Base-by-base conservation (phyloP, 2,113 vertebrate genomes). In the Todiramphus saurophagus region DNA sequence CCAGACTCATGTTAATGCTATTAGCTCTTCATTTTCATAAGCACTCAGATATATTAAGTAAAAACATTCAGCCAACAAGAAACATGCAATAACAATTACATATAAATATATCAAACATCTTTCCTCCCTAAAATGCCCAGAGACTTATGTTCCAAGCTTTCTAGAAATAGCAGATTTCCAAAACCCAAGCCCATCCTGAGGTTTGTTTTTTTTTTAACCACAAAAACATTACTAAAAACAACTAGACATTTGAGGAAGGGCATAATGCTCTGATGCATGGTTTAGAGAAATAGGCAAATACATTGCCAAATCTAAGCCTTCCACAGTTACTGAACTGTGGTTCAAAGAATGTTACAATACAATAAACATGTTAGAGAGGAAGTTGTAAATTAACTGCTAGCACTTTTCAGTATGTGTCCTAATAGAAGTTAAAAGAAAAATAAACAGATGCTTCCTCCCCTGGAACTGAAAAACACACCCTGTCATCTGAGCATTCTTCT, bases 1-100 rank as follows among this genome's bases (percentile, higher is more conserved):
- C 90, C 90, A 94, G 89, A 19, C 74, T 73, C 76, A 25, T n/a
- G 60, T 27, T 94, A 89, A 96, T 76, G 48, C 62, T 76, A 39
- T 91, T 68, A 89, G 92, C 74, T 81, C 86, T 76, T 92, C 51
- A 69, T 84, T 95, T 95, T 79, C 73, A 68, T 30, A 91, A 93
- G 69, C 77, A 76, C 44, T 64, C 69, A 60, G 16, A 78, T 60
- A 41, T 27, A 75, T 35, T 37, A 81, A 84, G 68, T 30, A 78
- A 90, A 97, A 93, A 78, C 21, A 82, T 35, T 46, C 43, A 63
- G 35, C 58, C 77, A 94, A 78, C 43, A 84, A 84, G 33, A 79
- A 78, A 82, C 16, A 46, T 50, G 24, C 18, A 83, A 7, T n/a
- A 85, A 60, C 31, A 75, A 67, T 39, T 76, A 62, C 7, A 87